Percentiles rank a stretch among this genome's conserved stretches.
Conservation (phyloP, 2,888 invertebrate genomes). For the Antheraea yamamai region DNA sequence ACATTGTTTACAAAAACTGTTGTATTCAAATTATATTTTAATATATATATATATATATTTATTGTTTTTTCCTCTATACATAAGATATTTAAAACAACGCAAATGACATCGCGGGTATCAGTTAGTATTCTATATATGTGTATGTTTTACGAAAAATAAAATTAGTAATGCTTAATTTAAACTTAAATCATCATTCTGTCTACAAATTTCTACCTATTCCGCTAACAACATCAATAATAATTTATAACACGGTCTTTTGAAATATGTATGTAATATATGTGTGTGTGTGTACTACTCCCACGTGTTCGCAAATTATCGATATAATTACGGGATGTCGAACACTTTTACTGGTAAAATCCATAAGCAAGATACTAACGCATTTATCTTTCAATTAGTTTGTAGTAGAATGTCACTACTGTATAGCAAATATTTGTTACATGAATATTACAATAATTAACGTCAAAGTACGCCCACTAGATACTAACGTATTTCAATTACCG, state of each 20-base stretch:
- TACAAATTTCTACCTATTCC: not conserved
- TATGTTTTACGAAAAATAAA: no score
- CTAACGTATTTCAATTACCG: slow-evolving; percentile 3
- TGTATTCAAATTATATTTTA: no score
- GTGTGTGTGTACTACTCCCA: not conserved
- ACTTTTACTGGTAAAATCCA: not conserved
- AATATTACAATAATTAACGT: slow-evolving; percentile 12
- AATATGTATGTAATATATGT: not conserved
- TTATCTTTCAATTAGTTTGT: slow-evolving; percentile 7
- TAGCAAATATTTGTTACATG: not conserved
- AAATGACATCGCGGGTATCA: no score
- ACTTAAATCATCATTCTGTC: not conserved
- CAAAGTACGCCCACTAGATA: slow-evolving; percentile 9
- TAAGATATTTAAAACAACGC: no score
- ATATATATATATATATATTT: no score
- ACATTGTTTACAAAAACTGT: no score
- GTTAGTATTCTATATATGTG: no score
- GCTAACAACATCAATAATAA: not conserved
- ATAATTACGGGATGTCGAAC: not conserved
- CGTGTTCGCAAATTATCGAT: not conserved
- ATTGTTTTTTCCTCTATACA: no score
- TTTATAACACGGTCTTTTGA: not conserved
- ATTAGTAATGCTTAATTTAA: not conserved
- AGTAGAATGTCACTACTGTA: not conserved
- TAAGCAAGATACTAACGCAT: not conserved